These are phyloP conservation scores for Danionella cerebrum DNA, from an alignment of 2,113 vertebrate genomes.

Conservation along the genomic window DNA sequence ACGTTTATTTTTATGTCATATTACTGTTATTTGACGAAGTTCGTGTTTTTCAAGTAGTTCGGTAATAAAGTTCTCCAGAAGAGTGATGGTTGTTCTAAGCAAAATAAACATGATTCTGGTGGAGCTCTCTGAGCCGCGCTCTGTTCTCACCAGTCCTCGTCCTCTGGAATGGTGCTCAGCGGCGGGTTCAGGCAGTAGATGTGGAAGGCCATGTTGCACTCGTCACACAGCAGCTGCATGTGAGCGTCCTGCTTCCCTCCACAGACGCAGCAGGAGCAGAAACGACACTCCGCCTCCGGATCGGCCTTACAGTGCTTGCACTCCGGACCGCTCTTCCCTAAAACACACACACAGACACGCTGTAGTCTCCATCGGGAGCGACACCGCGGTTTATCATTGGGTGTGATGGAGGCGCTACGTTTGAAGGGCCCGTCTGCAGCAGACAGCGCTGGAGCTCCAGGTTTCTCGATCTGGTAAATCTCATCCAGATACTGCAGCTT, in stretches of 20 bases:
- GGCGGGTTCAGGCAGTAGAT: constrained; percentile 96
- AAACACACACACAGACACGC: constrained; percentile 17
- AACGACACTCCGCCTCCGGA: constrained; percentile 84
- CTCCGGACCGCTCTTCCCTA: constrained; percentile 95
- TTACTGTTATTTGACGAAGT: too few species aligned
- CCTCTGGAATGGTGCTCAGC: constrained; percentile 88
- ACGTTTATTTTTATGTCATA: too few species aligned
- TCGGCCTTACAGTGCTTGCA: constrained; percentile 96
- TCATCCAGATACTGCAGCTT: constrained; percentile 89
- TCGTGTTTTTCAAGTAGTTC: too few species aligned
- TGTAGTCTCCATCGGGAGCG: too few species aligned
- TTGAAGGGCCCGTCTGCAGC: constrained; percentile 89
- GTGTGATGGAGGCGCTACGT: constrained; percentile 66
- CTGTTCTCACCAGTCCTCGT: constrained; percentile 89
- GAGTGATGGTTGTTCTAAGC: too few species aligned
- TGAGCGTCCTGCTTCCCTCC: constrained; percentile 94
- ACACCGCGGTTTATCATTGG: too few species aligned
- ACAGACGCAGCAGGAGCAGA: constrained; percentile 93
- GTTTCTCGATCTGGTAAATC: constrained; percentile 91
- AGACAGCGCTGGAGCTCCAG: constrained; percentile 81
- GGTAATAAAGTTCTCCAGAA: too few species aligned
- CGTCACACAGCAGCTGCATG: constrained; percentile 95
- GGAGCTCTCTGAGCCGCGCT: too few species aligned
- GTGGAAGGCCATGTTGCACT: constrained; percentile 98
- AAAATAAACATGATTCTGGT: too few species aligned